These are phyloP conservation scores for Crocuta crocuta DNA, from an alignment of 2,113 vertebrate species.

Conservation along the genomic window DNA sequence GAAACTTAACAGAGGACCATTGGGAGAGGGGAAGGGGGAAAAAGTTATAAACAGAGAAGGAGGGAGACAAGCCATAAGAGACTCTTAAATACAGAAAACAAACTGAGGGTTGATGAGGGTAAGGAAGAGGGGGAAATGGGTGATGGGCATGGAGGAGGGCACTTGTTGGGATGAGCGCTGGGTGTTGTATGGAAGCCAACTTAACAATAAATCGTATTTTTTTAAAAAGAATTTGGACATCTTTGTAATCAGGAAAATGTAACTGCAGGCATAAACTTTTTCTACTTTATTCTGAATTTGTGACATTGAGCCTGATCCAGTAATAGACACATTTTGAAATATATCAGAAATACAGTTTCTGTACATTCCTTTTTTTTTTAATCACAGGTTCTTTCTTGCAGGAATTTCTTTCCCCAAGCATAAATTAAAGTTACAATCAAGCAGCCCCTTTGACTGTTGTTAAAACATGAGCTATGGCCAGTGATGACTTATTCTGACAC, in stretches of 20 bases:
- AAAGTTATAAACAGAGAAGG: no score
- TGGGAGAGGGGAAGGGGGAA: no score
- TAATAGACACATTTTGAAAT: neutral
- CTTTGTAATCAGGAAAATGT: neutral
- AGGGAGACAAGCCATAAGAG: no score
- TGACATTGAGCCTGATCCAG: neutral
- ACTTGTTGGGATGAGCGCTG: no score
- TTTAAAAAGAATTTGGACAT: neutral
- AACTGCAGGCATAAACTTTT: neutral
- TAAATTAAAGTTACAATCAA: slow-evolving; percentile 39
- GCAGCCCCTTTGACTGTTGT: neutral
- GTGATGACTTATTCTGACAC: neutral
- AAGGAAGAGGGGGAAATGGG: no score
- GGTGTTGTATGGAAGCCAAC: no score
- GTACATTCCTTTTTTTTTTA: neutral
- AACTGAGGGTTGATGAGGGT: no score
- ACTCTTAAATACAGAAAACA: no score
- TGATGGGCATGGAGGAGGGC: no score
- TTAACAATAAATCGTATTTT: no score
- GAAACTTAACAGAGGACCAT: no score
- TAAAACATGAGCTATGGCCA: neutral
- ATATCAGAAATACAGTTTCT: neutral
- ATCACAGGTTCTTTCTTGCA: neutral
- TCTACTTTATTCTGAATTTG: slow-evolving; percentile 41
- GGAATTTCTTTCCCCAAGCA: neutral